Base-by-base conservation (phyloP, 2,797 vertebrate species). In the Amblyopsis hoosieri region DNA sequence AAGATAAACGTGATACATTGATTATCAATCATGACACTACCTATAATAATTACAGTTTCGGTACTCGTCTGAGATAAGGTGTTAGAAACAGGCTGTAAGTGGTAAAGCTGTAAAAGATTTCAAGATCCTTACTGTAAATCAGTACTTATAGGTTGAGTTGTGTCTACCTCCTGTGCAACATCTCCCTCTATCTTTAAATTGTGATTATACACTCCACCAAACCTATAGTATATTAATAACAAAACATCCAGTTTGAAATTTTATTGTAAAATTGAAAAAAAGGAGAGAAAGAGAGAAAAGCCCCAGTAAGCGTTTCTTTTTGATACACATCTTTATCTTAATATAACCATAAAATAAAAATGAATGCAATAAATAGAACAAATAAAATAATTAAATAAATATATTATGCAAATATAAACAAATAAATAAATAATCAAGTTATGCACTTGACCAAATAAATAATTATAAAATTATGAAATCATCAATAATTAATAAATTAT, bases 231-330 rank as follows among this genome's bases (percentile, higher is more conserved):
- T 2, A 63, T 37, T 60, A 81, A 64, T 79, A 86, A 74, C 67
- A 67, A 76, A 79, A 79, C 71, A 69, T 87, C 90, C 85, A 89
- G 86, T 94, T 93, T 92, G 78, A 91, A 84, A 76, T 93, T 94
- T 94, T 94, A 94, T 94, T 94, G 93, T 92, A 94, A 94, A 94
- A 94, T 93, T 94, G 92, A 91, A 94, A 94, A 93, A 93, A 93
- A 93, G 86, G 83, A 91, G 87, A 92, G 89, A 92, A 89, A 92
- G 90, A 93, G 91, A 93, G 90, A 93, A 93, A 93, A 94, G 91
- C 90, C 87, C 90, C 90, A 86, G 88, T 90, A 93, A 93, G 88
- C 89, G 83, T 90, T 92, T 92, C 89, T 89, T 91, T 90, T 93
- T 90, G 78, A 91, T 93, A 92, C 91, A 93, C 90, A 87, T 88